Evolutionary conservation across 2,888 invertebrate genomes (phyloP), one percentile per base, ranked within the genome.

Genomic region (Elysia crispata): DNA sequence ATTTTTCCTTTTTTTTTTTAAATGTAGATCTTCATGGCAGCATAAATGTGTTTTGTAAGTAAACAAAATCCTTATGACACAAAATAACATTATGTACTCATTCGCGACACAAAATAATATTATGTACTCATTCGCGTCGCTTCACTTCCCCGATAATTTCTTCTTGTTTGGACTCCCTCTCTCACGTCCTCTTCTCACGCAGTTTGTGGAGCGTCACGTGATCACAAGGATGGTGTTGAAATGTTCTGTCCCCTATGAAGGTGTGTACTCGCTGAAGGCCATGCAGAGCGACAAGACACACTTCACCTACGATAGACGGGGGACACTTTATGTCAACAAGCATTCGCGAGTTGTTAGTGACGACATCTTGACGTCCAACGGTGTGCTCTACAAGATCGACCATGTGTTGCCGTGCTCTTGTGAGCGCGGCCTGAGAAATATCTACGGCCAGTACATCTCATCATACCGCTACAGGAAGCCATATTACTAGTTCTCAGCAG

Each of bases 141-240:
- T 6, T 41, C 41, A 6, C 41, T 41, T 11, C 41, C 11, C 41
- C 5, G 3, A 41, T 41, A 41, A 41, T 41, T 41, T 6, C 11
- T 6, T 6, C 41, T 23, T 3, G n/a, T 13, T n/a, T 60, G 25
- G 6, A 8, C 23, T 60, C 13, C 25, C 25, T 23, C 25, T 60
- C n/a, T 15, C 13, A 54, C 54, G 18, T 54, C 13, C 73, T 77
- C 57, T 72, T 60, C 57, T 77, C 30, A 25, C 83, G 85, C 86
- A 93, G 92, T 89, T 92, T 20, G 89, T 93, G 18, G 90, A 91
- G 80, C 92, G 93, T 81, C 93, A 93, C 85, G 89, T 93, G 13
- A 90, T 92, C 23, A 82, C 84, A 54, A 79, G 85, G 11, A 79
- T 86, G 80, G 72, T 88, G 0, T 82, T 86, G 15, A 80, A 83